A percentile compares a stretch with the other conserved stretches of the same genome.
These are phyloP conservation scores for Sorex araneus DNA, from an alignment of 2,113 vertebrate genomes.

Conservation along the genomic window DNA sequence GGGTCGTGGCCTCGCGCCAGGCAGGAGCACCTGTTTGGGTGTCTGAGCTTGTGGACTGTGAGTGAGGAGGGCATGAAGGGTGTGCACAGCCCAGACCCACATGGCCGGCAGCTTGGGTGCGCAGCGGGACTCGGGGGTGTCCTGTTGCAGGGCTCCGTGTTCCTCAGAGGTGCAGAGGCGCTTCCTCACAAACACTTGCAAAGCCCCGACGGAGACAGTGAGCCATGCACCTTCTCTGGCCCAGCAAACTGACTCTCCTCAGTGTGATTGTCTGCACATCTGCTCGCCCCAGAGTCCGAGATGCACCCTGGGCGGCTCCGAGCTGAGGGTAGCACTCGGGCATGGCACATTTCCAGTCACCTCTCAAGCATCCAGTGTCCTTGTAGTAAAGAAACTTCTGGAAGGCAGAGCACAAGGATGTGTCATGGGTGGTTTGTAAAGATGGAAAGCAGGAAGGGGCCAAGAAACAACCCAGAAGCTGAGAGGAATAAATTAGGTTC, in stretches of 20 bases:
- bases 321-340: constrained; percentile 72
- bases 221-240: constrained; percentile 71
- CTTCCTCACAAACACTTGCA: constrained; percentile 78
- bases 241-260: constrained; percentile 61
- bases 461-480: too few relatives aligned
- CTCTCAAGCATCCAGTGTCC: constrained; percentile 78
- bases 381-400: constrained; percentile 69
- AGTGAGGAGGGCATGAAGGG: background rate
- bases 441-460: background rate
- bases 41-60: constrained; percentile 5
- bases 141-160: constrained; percentile 60
- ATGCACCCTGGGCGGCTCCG: constrained; percentile 70
- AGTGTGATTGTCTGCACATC: constrained; percentile 42
- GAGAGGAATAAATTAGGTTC: too few relatives aligned
- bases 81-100: background rate
- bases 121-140: constrained; percentile 48
- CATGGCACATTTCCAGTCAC: constrained; percentile 69
- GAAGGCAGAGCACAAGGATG: constrained; percentile 63
- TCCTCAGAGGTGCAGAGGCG: constrained; percentile 65
- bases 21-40: background rate
- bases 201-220: constrained; percentile 63
- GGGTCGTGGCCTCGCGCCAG: background rate
- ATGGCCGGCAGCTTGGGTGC: background rate
- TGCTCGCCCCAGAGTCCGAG: constrained; percentile 45
- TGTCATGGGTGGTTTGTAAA: constrained; percentile 38